Evolutionary conservation across 1,140 invertebrate species (phyloP).

Genomic region (Diploscapter pachys): DNA sequence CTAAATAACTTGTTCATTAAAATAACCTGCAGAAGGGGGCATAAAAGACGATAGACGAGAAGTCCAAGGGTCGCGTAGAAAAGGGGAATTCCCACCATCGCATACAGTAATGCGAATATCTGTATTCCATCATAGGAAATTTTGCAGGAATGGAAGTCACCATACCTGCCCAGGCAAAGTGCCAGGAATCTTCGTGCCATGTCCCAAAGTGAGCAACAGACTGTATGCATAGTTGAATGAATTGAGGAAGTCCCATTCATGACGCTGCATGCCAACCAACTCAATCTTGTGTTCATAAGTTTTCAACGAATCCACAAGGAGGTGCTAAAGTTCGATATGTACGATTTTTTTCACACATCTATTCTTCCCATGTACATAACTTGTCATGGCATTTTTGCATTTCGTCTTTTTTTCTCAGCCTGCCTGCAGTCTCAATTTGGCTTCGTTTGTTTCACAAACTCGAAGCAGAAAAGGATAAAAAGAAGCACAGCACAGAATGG

Average conservation of each 20-base stretch:
- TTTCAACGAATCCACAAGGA: conserved; percentile 36
- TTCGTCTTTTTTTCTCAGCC: background rate
- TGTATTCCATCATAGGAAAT: background rate
- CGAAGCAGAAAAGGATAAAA: background rate
- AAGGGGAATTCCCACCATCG: conserved; percentile 34
- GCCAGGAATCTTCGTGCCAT: conserved; percentile 24
- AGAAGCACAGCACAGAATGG: background rate
- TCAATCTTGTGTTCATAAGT: conserved; percentile 35
- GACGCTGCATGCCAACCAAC: conserved; percentile 5
- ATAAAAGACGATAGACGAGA: conserved; percentile 24
- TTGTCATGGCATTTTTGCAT: background rate
- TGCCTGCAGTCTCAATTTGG: background rate
- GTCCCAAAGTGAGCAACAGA: conserved; percentile 34
- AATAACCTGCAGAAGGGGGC: conserved; percentile 24
- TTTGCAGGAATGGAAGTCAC: background rate
- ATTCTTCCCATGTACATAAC: conserved; percentile 2
- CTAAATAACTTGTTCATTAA: background rate
- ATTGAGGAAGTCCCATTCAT: conserved; percentile 31
- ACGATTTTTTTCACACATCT: background rate
- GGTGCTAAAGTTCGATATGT: conserved; percentile 22
- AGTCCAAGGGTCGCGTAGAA: conserved; percentile 35
- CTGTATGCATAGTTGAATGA: conserved; percentile 39
- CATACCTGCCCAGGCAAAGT: conserved; percentile 33
- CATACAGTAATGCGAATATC: conserved; percentile 35
- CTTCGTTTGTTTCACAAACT: conserved; percentile 12